These are phyloP conservation scores for Erebia aethiops DNA, from an alignment of 2,888 invertebrate species.

Conservation along the genomic window DNA sequence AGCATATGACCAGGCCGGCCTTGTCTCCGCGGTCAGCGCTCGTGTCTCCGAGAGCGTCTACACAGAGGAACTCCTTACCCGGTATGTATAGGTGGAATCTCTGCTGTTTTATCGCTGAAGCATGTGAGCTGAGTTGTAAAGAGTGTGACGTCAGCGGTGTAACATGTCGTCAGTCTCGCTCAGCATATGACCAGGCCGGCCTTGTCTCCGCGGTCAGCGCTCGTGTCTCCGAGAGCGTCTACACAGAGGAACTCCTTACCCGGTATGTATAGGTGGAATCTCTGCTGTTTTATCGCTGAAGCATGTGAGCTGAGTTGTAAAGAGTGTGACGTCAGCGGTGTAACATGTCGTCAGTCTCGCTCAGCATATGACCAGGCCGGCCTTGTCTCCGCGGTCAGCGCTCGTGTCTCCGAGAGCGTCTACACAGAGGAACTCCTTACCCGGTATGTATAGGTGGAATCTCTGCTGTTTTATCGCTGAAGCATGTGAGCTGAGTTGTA, in stretches of 20 bases:
- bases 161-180: slow-evolving; percentile 86
- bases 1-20: slow-evolving; percentile 87
- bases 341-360: slow-evolving; percentile 87
- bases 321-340: slow-evolving; percentile 69
- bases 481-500: slow-evolving; percentile 68
- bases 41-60: slow-evolving; percentile 74
- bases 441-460: slow-evolving; percentile 57
- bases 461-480: slow-evolving; percentile 65
- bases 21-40: slow-evolving; percentile 72
- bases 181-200: slow-evolving; percentile 88
- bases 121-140: slow-evolving; percentile 68
- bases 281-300: slow-evolving; percentile 68
- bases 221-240: slow-evolving; percentile 73
- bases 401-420: slow-evolving; percentile 74
- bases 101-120: slow-evolving; percentile 67
- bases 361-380: slow-evolving; percentile 88
- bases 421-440: slow-evolving; percentile 78
- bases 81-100: slow-evolving; percentile 63
- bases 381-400: slow-evolving; percentile 70
- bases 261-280: slow-evolving; percentile 62
- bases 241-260: slow-evolving; percentile 80
- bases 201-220: slow-evolving; percentile 70
- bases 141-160: slow-evolving; percentile 70
- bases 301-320: slow-evolving; percentile 67
- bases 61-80: slow-evolving; percentile 79